phyloP scores from a whole-genome alignment of 2,888 invertebrate genomes.

The Scrobipalpa costella region DNA sequence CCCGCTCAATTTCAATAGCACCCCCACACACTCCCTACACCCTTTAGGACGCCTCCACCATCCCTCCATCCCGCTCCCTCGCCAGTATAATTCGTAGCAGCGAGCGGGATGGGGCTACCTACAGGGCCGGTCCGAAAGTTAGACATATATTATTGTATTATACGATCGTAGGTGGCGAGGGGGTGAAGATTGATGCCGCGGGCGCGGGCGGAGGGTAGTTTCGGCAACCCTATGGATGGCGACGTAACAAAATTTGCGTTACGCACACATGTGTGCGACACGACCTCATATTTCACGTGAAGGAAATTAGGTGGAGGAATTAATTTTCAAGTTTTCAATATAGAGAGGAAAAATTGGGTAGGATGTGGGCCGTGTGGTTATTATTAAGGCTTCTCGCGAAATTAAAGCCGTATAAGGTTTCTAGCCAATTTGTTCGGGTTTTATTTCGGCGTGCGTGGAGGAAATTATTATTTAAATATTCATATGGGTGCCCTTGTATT shows the following conservation, averaged over 20 bases:
- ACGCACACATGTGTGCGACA: constrained; percentile 66
- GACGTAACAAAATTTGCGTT: constrained; percentile 76
- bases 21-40: constrained; percentile 78
- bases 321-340: constrained; percentile 79
- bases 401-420: constrained; percentile 64
- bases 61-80: constrained; percentile 50
- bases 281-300: constrained; percentile 74
- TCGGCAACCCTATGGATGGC: constrained; percentile 73
- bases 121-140: constrained; percentile 81
- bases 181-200: constrained; percentile 78
- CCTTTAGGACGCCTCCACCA: constrained; percentile 79
- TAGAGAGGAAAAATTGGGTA: constrained; percentile 65
- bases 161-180: constrained; percentile 77
- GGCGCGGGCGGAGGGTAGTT: constrained; percentile 68
- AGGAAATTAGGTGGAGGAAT: constrained; percentile 75
- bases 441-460: constrained; percentile 13
- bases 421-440: constrained; percentile 41
- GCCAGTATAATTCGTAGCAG: constrained; percentile 35
- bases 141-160: constrained; percentile 81
- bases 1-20: constrained; percentile 81
- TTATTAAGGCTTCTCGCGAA: constrained; percentile 52
- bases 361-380: constrained; percentile 47
- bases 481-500: background rate
- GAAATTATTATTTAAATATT: constrained; percentile 14
- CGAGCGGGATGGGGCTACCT: constrained; percentile 60